Conservation (phyloP, 1,140 invertebrate genomes). For the Trichogramma pretiosum region DNA sequence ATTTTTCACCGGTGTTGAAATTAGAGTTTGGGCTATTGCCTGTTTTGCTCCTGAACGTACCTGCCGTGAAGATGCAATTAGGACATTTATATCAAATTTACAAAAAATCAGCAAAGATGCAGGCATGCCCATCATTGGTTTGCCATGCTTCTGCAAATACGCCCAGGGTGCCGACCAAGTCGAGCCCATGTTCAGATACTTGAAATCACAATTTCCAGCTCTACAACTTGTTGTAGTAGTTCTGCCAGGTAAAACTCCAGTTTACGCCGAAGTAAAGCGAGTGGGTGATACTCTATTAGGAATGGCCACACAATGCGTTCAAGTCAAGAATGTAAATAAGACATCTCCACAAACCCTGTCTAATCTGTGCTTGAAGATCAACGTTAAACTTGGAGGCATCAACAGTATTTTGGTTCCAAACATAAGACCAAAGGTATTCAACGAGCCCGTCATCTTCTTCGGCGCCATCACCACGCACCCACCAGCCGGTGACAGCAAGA, state of each 20-base stretch:
- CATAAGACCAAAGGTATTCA: conserved; percentile 92
- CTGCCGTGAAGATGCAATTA: conserved; percentile 90
- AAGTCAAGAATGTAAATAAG: conserved; percentile 99
- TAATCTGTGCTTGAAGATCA: conserved; percentile 99
- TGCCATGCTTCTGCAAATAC: conserved; percentile 99
- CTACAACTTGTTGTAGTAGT: conserved; percentile 97
- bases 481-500: conserved; percentile 97
- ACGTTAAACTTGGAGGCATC: conserved; percentile 98
- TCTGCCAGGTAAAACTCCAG: conserved; percentile 97
- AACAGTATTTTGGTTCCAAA: conserved; percentile 98
- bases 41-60: conserved; percentile 98
- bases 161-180: conserved; percentile 99
- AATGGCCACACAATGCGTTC: conserved; percentile 99
- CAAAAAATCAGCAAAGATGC: conserved; percentile 99
- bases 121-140: conserved; percentile 97
- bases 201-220: conserved; percentile 92
- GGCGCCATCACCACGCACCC: conserved; percentile 99
- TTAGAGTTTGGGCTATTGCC: conserved; percentile 98
- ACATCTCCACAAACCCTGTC: conserved; percentile 98
- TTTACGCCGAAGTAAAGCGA: conserved; percentile 98
- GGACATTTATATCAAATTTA: conserved; percentile 91
- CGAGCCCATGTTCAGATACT: conserved; percentile 98
- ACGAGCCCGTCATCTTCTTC: conserved; percentile 98
- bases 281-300: conserved; percentile 98
- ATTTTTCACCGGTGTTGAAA: conserved; percentile 99